Conservation (phyloP, 2,113 vertebrate species). For the Oreotrochilus melanogaster region DNA sequence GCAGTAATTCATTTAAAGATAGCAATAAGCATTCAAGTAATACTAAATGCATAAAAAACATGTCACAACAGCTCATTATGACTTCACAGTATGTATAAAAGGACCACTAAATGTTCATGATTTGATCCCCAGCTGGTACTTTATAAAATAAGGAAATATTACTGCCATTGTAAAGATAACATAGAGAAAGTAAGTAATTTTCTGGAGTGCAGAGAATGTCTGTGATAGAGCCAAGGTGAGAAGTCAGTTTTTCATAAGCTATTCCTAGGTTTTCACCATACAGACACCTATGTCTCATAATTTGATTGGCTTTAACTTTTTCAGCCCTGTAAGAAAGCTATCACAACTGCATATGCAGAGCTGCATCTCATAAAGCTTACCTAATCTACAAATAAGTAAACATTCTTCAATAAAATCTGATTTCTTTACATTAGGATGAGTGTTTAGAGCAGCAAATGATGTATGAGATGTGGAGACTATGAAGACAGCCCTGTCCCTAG, state of each 20-base stretch:
- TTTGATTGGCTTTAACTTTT: not conserved
- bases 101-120: not conserved
- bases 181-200: not conserved
- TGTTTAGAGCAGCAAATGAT: not conserved
- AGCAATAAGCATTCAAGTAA: not conserved
- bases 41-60: not conserved
- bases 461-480: not conserved
- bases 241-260: not conserved
- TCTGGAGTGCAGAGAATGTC: not conserved
- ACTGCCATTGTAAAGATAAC: not conserved
- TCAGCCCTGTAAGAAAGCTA: not conserved
- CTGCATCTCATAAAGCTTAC: not conserved
- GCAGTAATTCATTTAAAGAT: not conserved
- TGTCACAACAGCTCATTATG: not conserved
- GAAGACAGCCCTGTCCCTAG: not conserved
- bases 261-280: not conserved
- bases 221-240: not conserved
- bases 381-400: not conserved
- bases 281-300: not conserved
- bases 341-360: not conserved
- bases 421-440: rapidly evolving
- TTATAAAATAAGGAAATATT: not conserved
- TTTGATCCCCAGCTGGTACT: not conserved
- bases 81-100: not conserved
- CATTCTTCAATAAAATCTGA: not conserved